Evolutionary conservation across 1,140 invertebrate species (phyloP), one percentile per base, ranked within the genome.

Genomic region (Mercenaria mercenaria): DNA sequence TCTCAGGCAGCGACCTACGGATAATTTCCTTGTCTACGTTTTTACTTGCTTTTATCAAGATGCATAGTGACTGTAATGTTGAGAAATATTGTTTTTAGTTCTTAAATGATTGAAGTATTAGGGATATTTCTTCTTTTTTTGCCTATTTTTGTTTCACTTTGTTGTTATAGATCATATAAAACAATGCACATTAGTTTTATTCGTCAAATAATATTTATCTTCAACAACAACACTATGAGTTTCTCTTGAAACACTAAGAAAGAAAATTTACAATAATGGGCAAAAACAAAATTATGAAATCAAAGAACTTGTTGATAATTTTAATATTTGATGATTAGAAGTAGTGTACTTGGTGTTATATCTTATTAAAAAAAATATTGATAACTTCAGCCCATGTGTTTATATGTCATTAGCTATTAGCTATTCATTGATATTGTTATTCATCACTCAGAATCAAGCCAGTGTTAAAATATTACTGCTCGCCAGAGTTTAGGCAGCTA

Each of bases 91-190:
- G 67, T 37, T 72, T 72, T 72, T 76, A 76, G 8, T 76, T 76
- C 37, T 74, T n/a, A 34, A 34, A 59, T 81, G 76, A 81, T 88
- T 88, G 76, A 88, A 88, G 76, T 88, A 79, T 79, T 88, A 34
- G 86, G 86, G 76, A 88, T 59, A 34, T 52, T 56, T 56, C 29
- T 41, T 39, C 15, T 43, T 76, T 86, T 52, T 52, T 69, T 77
- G 61, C 76, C 74, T 81, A 61, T 47, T 83, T 83, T 83, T 89
- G 88, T 89, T 89, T 89, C 80, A 83, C 64, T 64, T 84, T 77
- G 80, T 89, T 89, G 88, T 89, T 82, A 74, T 89, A 88, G 86
- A 88, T 80, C 86, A 67, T 88, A 50, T 88, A 82, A 82, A 64
- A 82, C 80, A 64, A 64, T 61, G 37, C 80, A 82, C 80, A 64